Evolutionary conservation across 2,888 invertebrate species (phyloP), one percentile per base, ranked within the genome.

Genomic region (Lasioglossum zephyrum): DNA sequence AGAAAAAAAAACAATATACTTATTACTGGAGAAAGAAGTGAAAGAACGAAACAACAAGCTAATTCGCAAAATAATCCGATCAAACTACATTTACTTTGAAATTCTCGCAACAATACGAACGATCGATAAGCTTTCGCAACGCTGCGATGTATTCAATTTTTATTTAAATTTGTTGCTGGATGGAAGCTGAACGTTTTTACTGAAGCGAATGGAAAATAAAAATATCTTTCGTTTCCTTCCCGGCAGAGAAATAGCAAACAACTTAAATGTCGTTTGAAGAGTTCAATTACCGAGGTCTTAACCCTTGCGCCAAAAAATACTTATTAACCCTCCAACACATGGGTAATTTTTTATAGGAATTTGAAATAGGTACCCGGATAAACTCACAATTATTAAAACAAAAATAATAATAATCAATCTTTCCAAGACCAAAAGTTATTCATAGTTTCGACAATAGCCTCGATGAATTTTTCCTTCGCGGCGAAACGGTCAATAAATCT

Each of bases 181-280:
- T 31, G 22, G 73, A 4, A 73, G n/a, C 36, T 22, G 22, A 80
- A 41, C 2, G 39, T n/a, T 70, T n/a, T 22, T 39, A 8, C 13
- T 0, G 5, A 8, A 70, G 9, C 49, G n/a, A 49, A 36, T 18
- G 18, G 44, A 36, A 78, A 49, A 1, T 49, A 18, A 81, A 80
- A 76, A 78, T 81, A 82, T 72, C 3, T 79, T 85, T 84, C 72
- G 72, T 84, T 79, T 81, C 66, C 47, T 77, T 18, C 11, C 26
- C 3, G n/a, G 11, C 11, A n/a, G 22, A 36, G 3, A 36, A 73
- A 36, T 31, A 9, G 8, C 73, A 49, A 44, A 13, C n/a, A n/a
- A 4, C 3, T 41, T 22, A 5, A n/a, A 70, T 39, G 5, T n/a
- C 6, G n/a, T 41, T 36, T 36, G 18, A 70, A n/a, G 11, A 70